phyloP scores from a whole-genome alignment of 2,113 vertebrate species.

The Phoxinus phoxinus region DNA sequence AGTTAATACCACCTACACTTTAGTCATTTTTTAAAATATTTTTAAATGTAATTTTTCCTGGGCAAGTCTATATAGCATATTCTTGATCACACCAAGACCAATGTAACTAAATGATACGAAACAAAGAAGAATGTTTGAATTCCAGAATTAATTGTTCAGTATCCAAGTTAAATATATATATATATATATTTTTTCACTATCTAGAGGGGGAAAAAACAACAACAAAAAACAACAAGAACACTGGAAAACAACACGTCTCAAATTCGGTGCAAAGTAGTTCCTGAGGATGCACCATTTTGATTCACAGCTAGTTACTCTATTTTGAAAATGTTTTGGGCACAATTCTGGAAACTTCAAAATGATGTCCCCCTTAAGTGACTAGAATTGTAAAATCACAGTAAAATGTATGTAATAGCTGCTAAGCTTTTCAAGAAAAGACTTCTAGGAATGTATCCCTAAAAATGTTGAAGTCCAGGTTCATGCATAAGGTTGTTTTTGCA shows the following conservation, averaged over 20 bases:
- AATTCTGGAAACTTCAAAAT: background rate
- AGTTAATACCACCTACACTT: too few species aligned
- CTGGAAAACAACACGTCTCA: background rate
- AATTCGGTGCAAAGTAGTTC: background rate
- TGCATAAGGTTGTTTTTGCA: background rate
- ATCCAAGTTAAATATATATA: background rate
- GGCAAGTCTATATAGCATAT: background rate
- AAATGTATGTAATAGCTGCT: background rate
- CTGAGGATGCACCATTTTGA: too few species aligned
- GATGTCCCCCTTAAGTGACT: background rate
- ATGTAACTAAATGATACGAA: background rate
- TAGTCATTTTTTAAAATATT: background rate
- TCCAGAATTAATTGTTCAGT: background rate
- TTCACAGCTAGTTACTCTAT: background rate
- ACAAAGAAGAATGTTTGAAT: background rate
- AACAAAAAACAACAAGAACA: background rate
- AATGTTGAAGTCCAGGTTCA: slow-evolving; percentile 21
- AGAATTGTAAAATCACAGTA: background rate
- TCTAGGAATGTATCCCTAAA: background rate
- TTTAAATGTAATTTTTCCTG: background rate
- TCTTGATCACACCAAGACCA: background rate
- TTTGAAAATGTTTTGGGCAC: background rate
- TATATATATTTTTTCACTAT: too few species aligned
- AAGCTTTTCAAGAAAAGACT: background rate
- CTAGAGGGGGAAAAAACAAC: too few species aligned